Evolutionary conservation across 1,140 invertebrate species (phyloP), one percentile per base, ranked within the genome.

Genomic region (Hirudo medicinalis): DNA sequence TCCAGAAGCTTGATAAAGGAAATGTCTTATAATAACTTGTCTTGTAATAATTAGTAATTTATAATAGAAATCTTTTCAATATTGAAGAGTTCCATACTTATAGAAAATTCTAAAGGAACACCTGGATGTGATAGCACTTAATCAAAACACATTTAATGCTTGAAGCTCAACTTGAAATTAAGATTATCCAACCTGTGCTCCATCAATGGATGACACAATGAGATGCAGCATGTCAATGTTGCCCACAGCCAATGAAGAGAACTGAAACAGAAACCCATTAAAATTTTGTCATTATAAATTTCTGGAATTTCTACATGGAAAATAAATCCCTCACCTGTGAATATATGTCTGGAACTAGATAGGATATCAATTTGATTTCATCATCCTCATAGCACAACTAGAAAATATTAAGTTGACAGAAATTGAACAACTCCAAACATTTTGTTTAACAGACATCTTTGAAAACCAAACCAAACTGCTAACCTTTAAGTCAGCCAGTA

Each of bases 331-430:
- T 78, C 78, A 82, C 81, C 76, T 82, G 90, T 79, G 87, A 88
- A 79, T 92, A 97, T 66, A 96, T 86, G 78, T 94, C 91, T 57
- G 92, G 91, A 80, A 95, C 86, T 68, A 97, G 83, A 86, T 53
- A 71, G 54, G 54, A 27, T 27, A 71, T 60, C 15, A 71, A 53
- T 36, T 88, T 86, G 29, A 91, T 87, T 49, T 49, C 57, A 84
- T 92, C 92, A 80, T 89, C 88, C 79, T 92, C 89, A 80, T 93
- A 91, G 79, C 92, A 92, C 43, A 86, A 77, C 85, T 88, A 76
- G 29, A 82, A 82, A 70, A 53, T 17, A 66, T 71, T 75, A 74
- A 72, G 75, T 72, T 57, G 70, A 60, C 73, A 67, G 75, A 36
- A 69, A 69, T 49, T 49, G 43, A 17, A 49, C 15, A 17, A 49